phyloP scores from a whole-genome alignment of 2,888 invertebrate species.

The Cremastobaeus sp. region DNA sequence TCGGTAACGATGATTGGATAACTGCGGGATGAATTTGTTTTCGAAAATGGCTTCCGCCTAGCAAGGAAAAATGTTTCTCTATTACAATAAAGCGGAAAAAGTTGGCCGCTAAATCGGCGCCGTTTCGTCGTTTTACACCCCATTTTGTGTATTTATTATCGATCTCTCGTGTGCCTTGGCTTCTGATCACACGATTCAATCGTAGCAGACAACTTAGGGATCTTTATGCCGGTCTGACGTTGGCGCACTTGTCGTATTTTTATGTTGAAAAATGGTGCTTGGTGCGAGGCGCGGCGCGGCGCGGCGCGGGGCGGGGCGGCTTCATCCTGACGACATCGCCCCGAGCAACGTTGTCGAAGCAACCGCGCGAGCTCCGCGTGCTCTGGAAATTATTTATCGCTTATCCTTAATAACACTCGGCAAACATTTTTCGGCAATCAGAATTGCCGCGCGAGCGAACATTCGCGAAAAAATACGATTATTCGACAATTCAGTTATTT shows the following conservation, averaged over 20 bases:
- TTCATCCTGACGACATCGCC: conserved; percentile 77
- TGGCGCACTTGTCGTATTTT: conserved; percentile 42
- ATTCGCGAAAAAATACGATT: neutral
- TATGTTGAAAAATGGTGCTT: conserved; percentile 38
- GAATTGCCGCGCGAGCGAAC: neutral
- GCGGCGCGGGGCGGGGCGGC: conserved; percentile 58
- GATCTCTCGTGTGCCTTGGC: neutral
- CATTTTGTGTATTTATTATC: conserved; percentile 46
- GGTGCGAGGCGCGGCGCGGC: conserved; percentile 46
- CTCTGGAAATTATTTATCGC: conserved; percentile 34
- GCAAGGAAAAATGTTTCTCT: no score
- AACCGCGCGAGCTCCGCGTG: conserved; percentile 68
- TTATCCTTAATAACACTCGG: conserved; percentile 19
- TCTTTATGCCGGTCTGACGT: conserved; percentile 21
- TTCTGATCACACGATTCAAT: conserved; percentile 37
- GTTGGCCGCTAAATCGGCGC: no score
- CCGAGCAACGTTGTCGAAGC: conserved; percentile 73
- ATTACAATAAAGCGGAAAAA: no score
- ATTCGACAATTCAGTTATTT: conserved; percentile 1
- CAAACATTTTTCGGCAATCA: neutral
- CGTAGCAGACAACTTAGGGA: conserved; percentile 29
- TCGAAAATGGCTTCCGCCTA: no score
- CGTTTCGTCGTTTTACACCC: conserved; percentile 22
- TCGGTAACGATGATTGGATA: conserved; percentile 21
- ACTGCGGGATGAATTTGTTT: no score